phyloP scores from a whole-genome alignment of 1,140 invertebrate genomes.

The Babylonia areolata region DNA sequence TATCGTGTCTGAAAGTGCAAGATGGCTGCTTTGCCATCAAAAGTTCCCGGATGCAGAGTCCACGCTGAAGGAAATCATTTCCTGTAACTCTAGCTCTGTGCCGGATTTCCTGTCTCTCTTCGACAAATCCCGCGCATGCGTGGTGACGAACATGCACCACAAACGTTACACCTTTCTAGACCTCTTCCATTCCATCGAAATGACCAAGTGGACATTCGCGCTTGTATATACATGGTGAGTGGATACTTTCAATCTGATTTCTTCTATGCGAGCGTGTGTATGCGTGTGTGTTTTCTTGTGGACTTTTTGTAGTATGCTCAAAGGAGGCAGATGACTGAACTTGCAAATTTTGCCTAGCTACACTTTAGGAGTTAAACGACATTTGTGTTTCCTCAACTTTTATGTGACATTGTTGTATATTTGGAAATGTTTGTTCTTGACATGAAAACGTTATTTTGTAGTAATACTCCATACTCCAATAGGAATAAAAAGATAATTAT shows the following conservation, averaged over 20 bases:
- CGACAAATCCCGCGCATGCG: conserved; percentile 59
- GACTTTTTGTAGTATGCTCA: not conserved
- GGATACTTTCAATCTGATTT: no score
- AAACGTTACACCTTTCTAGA: conserved; percentile 64
- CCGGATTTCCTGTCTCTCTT: conserved; percentile 61
- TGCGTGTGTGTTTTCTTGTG: no score
- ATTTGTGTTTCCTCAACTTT: no score
- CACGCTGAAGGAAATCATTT: conserved; percentile 61
- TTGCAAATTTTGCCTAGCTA: no score
- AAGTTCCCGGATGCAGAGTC: conserved; percentile 60
- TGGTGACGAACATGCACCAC: conserved; percentile 65
- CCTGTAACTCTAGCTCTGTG: conserved; percentile 60
- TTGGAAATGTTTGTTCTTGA: not conserved
- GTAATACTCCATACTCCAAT: not conserved
- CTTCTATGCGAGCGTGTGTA: no score
- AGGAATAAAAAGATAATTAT: not conserved
- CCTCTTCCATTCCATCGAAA: conserved; percentile 56
- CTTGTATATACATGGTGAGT: conserved; percentile 60
- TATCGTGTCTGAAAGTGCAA: conserved; percentile 64
- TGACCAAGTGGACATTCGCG: conserved; percentile 55
- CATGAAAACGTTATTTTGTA: not conserved
- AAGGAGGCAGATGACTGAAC: not conserved
- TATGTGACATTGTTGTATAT: not conserved
- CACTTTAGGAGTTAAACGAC: no score
- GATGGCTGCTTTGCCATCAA: conserved; percentile 67